These are phyloP conservation scores for Halictus quadricinctus DNA, from an alignment of 2,888 invertebrate species.

Conservation along the genomic window DNA sequence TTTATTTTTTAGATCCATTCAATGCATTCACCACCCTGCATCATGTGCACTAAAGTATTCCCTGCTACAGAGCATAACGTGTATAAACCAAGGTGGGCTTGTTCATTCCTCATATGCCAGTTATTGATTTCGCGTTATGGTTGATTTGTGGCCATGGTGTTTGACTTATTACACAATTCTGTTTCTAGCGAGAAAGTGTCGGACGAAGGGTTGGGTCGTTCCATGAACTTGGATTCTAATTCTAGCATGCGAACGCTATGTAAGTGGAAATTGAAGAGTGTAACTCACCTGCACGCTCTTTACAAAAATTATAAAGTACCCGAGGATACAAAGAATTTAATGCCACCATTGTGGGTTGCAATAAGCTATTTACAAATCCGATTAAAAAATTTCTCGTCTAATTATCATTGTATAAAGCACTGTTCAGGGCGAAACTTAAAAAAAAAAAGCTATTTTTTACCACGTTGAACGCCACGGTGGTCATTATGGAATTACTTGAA, in stretches of 20 bases:
- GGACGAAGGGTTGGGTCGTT: slow-evolving; percentile 74
- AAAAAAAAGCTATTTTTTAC: neutral
- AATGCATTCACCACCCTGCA: slow-evolving; percentile 82
- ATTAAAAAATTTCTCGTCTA: neutral
- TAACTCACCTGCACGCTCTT: neutral
- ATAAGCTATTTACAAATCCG: too few species aligned
- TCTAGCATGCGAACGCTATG: slow-evolving; percentile 74
- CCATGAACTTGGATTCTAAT: slow-evolving; percentile 71
- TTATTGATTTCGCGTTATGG: slow-evolving; percentile 17
- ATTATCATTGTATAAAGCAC: neutral
- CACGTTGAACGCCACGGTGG: too few species aligned
- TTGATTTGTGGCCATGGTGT: slow-evolving; percentile 25
- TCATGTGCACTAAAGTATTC: slow-evolving; percentile 82
- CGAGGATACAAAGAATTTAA: neutral
- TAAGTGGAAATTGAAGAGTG: slow-evolving; percentile 57
- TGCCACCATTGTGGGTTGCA: too few species aligned
- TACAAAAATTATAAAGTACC: neutral
- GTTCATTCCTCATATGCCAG: neutral
- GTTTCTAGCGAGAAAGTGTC: slow-evolving; percentile 72
- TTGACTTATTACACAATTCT: slow-evolving; percentile 29
- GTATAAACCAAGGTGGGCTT: slow-evolving; percentile 73
- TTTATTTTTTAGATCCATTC: slow-evolving; percentile 81
- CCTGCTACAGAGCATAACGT: slow-evolving; percentile 76
- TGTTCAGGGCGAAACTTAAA: neutral
- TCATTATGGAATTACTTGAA: too few species aligned